Evolutionary conservation across 2,797 vertebrate species (phyloP), one percentile per base, ranked within the genome.

Genomic region (Hemitrygon akajei): DNA sequence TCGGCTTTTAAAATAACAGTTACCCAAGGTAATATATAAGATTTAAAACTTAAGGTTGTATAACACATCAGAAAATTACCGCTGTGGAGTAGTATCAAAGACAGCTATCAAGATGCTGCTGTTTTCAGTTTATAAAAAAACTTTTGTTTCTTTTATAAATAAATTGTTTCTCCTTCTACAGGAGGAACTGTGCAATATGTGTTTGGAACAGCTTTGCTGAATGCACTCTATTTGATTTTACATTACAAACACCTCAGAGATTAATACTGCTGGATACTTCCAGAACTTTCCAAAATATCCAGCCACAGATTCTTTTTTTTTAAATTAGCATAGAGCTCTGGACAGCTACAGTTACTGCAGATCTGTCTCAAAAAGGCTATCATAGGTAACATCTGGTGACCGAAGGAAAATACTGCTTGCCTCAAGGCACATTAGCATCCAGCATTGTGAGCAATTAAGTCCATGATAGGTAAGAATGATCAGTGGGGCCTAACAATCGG

Each of bases 331-430:
- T 93, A 58, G 91, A 93, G 91, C 91, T n/a, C 69, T 18, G 71
- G 69, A 73, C 71, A 93, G 66, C 60, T 22, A 89, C 47, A 18
- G 16, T 93, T 93, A 76, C 71, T 75, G 37, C 16, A 93, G 91
- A 27, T 75, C 91, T 93, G 91, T 40, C 34, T 40, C 47, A 47
- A 75, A 93, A 93, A 93, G 47, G n/a, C 76, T 16, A 93, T 47
- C 37, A 91, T 75, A 93, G 71, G 30, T 75, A 92, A 47, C 7
- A 30, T 56, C 56, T 76, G 71, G 47, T 58, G 40, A 93, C 71
- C 71, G 75, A 76, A 76, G 91, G 37, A 89, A 93, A 93, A 93
- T 93, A 76, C 91, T 93, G 91, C 91, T 75, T 56, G 91, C 91
- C 71, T 76, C 34, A 93, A 93, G 91, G 91, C 71, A 93, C 91